Evolutionary conservation across 64 coral and sea anemone genomes (phyloP), one percentile per base, ranked within the genome.

Genomic region (Actinia tenebrosa): DNA sequence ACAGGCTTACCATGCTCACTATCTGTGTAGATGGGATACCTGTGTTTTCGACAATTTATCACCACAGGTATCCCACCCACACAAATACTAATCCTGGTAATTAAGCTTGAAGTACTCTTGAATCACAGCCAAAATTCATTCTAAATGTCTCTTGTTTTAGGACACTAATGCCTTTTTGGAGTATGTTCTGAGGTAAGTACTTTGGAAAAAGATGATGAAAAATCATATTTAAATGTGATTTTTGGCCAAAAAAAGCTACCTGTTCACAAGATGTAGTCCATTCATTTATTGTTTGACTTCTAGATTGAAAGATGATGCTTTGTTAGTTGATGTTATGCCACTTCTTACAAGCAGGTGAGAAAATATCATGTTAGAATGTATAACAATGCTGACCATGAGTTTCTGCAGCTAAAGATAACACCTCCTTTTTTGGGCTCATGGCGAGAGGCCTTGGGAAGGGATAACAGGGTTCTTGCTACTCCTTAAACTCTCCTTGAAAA

Each of bases 161-260:
- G 96, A 98, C n/a, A 98, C 92, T 19, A 94, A 98, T 95, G 92
- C 77, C 64, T 98, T 98, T 60, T 87, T 98, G 63, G 96, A 94
- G 45, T 95, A 98, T 77, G 84, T 98, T 86, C 88, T 98, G 45
- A 91, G 95, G 95, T 98, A 85, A 89, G 92, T 42, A 13, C 1
- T 3, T 72, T 23, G 42, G 10, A 46, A 1, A 45, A 56, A 64
- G 13, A 16, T 60, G 11, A 44, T 19, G 18, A n/a, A 59, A 86
- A 64, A 10, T 23, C 13, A 16, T 1, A 37, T 37, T 37, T 37
- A 37, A 37, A 37, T 37, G 30, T 37, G 30, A 37, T 37, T 37
- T 37, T 37, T 37, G 30, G 30, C 30, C 30, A 37, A 0, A 37
- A 37, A 37, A 37, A 37, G 53, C 4, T 14, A 16, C 56, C 56